These are phyloP conservation scores for Mimas tiliae DNA, from an alignment of 2,888 invertebrate species.

Conservation along the genomic window DNA sequence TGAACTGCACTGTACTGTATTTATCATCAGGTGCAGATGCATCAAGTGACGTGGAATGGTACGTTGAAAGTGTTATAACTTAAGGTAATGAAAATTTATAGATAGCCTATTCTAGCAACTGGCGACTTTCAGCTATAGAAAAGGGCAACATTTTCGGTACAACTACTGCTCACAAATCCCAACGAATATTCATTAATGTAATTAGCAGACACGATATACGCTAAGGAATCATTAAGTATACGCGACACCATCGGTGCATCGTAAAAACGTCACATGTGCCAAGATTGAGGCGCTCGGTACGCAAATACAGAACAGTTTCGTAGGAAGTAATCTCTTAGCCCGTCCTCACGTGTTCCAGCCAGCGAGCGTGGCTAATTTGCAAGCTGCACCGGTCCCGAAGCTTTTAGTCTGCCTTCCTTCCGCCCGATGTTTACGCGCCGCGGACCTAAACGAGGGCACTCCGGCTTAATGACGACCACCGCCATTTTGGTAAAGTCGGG, in stretches of 20 bases:
- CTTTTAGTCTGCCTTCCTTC: slow-evolving; percentile 77
- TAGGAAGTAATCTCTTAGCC: slow-evolving; percentile 71
- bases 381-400: slow-evolving; percentile 66
- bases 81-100: slow-evolving; percentile 7
- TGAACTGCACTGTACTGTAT: too few species aligned
- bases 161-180: not conserved
- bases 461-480: slow-evolving; percentile 74
- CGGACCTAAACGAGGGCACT: slow-evolving; percentile 77
- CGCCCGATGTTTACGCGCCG: slow-evolving; percentile 69
- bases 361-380: slow-evolving; percentile 76
- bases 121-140: not conserved
- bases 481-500: slow-evolving; percentile 68
- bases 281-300: slow-evolving; percentile 40
- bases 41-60: not conserved
- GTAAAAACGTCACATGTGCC: slow-evolving; percentile 40
- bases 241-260: slow-evolving; percentile 22
- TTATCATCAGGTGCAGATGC: too few species aligned
- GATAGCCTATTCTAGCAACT: slow-evolving; percentile 9
- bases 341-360: slow-evolving; percentile 66
- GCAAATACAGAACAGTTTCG: slow-evolving; percentile 56
- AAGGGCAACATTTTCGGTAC: not conserved
- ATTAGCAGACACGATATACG: slow-evolving; percentile 24
- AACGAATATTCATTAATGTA: slow-evolving; percentile 20
- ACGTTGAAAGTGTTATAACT: not conserved
- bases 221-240: slow-evolving; percentile 37